Conservation (phyloP, 2,888 invertebrate species). For the Zeuzera pyrina region DNA sequence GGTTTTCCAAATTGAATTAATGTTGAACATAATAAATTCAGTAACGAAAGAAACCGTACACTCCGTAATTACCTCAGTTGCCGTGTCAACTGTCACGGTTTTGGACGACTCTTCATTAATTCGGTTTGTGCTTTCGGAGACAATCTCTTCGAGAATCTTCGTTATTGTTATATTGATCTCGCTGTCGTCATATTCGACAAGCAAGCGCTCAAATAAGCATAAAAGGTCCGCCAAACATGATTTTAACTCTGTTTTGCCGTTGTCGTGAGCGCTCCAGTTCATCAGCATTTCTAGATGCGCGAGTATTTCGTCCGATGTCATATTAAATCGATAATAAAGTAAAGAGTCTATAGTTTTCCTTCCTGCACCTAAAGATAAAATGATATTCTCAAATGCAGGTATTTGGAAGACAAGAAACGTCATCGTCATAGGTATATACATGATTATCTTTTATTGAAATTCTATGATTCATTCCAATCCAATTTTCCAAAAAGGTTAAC, state of each 20-base stretch:
- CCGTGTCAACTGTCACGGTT: constrained; percentile 24
- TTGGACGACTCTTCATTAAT: constrained; percentile 18
- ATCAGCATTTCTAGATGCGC: constrained; percentile 40
- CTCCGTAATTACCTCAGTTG: constrained; percentile 37
- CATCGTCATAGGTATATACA: no score
- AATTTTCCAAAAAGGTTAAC: no score
- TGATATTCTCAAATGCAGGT: no score
- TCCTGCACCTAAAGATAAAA: constrained; percentile 36
- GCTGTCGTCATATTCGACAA: constrained; percentile 47
- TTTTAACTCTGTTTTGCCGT: constrained; percentile 31
- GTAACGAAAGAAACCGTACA: constrained; percentile 2
- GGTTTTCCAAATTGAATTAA: constrained; percentile 4
- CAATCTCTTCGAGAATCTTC: constrained; percentile 42
- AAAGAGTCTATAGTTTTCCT: constrained; percentile 35
- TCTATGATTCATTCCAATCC: no score
- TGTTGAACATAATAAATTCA: no score
- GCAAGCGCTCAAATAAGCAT: constrained; percentile 35
- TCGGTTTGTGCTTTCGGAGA: constrained; percentile 28
- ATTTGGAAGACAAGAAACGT: no score
- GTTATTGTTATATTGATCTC: constrained; percentile 49
- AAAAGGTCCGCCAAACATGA: constrained; percentile 31
- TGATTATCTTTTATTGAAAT: no score
- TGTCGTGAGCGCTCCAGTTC: constrained; percentile 31
- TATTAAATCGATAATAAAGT: constrained; percentile 33
- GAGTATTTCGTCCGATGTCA: constrained; percentile 47